Base-by-base conservation (phyloP, 2,888 invertebrate genomes). In the Coleophora flavipennella region DNA sequence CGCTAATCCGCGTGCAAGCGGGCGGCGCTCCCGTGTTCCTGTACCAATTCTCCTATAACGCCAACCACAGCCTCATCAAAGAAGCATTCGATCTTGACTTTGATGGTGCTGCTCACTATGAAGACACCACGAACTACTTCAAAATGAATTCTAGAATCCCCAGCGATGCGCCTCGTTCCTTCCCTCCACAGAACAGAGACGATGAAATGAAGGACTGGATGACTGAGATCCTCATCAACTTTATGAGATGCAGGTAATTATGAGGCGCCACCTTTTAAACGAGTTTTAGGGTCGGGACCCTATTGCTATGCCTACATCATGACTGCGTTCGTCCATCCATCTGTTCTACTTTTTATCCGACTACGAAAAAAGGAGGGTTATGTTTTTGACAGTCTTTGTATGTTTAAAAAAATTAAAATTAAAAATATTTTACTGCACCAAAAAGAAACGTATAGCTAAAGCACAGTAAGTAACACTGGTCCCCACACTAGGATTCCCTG, bases 51-150 rank as follows among this genome's bases (percentile, higher is more conserved):
- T 59, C 74, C 3, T 86, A 78, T 39, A 74, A 79, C 13, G 70
- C 71, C 1, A 62, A 72, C 1, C 50, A 67, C 43, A 84, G 73
- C 1, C 48, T 75, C 1, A 65, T 84, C 20, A 77, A 79, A 47
- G 59, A 38, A 3, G 55, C 39, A 2, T 40, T 51, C 1, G 45
- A 40, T 11, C 25, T 54, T n/a, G 35, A 70, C 1, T 53, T 78
- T 10, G 60, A 67, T 2, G 83, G 80, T 13, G 38, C 42, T 0
- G 41, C 49, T 3, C 86, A 86, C 39, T 70, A 76, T 6, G 86
- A 86, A 46, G 86, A 86, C 49, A 51, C 85, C 52, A 70, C 76
- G 1, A 78, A 75, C 36, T 49, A 85, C 2, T 85, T 86, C 35
- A 46, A 53, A 10, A 42, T 45, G 1, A 60, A 62, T 42, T 51